Conservation (phyloP, 2,797 vertebrate species). For the Protonibea diacanthus region DNA sequence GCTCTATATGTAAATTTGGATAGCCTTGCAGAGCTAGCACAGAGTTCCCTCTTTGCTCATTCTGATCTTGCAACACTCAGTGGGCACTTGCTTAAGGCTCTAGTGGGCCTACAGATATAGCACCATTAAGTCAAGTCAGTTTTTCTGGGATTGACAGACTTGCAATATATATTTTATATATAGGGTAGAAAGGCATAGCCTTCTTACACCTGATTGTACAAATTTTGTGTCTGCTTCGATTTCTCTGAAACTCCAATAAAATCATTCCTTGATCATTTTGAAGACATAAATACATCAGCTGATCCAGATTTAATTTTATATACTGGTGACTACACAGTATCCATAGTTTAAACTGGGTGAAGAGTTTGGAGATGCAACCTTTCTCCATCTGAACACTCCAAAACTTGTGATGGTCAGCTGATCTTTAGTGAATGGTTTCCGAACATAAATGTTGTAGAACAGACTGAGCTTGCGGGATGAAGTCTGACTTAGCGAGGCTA, state of each 20-base stretch:
- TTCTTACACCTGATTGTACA: too few species aligned
- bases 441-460: background rate
- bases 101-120: background rate
- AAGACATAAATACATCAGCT: too few species aligned
- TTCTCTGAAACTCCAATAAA: too few species aligned
- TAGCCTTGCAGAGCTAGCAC: background rate
- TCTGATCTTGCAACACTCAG: background rate
- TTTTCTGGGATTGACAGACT: background rate
- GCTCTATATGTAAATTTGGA: background rate
- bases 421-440: background rate
- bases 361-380: background rate
- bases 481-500: constrained; percentile 1
- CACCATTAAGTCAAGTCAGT: background rate
- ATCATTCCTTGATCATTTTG: too few species aligned
- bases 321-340: too few species aligned
- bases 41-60: background rate
- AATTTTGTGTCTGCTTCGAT: too few species aligned
- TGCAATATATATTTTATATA: too few species aligned
- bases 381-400: background rate
- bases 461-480: background rate
- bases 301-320: too few species aligned
- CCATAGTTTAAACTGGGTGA: background rate
- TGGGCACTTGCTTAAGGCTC: background rate
- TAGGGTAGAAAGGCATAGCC: too few species aligned
- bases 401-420: background rate